Percentiles rank a stretch among this genome's conserved stretches.
phyloP scores from a whole-genome alignment of 2,888 invertebrate genomes.

The Zele albiditarsus region DNA sequence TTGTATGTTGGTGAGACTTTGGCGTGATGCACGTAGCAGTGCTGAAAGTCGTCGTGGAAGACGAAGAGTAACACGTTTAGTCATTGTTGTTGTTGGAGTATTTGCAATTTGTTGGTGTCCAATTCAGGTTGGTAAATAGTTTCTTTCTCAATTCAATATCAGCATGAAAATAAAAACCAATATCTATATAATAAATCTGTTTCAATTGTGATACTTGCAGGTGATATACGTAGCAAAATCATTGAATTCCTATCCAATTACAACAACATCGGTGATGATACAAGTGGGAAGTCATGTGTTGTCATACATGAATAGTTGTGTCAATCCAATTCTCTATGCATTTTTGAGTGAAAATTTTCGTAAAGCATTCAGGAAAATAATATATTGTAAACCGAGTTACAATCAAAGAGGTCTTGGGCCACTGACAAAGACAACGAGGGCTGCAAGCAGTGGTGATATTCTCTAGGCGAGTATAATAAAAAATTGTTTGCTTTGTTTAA shows the following conservation, averaged over 20 bases:
- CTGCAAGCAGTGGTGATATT: slow-evolving; percentile 79
- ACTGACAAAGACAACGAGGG: slow-evolving; percentile 80
- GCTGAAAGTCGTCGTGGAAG: slow-evolving; percentile 89
- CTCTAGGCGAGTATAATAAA: slow-evolving; percentile 75
- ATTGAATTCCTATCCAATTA: slow-evolving; percentile 81
- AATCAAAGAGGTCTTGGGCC: slow-evolving; percentile 74
- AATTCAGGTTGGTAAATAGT: slow-evolving; percentile 81
- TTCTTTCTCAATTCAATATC: background rate
- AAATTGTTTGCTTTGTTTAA: background rate
- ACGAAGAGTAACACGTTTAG: slow-evolving; percentile 92
- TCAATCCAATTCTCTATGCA: slow-evolving; percentile 95
- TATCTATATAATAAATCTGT: slow-evolving; percentile 6
- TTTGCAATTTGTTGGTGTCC: slow-evolving; percentile 97
- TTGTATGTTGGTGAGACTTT: slow-evolving; percentile 89
- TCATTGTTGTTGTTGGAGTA: slow-evolving; percentile 91
- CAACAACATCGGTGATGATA: slow-evolving; percentile 80
- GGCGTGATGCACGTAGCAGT: slow-evolving; percentile 88
- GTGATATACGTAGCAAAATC: slow-evolving; percentile 87
- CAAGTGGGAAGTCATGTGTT: slow-evolving; percentile 87
- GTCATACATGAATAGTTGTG: slow-evolving; percentile 95
- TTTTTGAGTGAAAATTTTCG: slow-evolving; percentile 96
- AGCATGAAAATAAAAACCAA: background rate
- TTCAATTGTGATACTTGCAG: slow-evolving; percentile 74
- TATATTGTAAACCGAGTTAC: slow-evolving; percentile 76
- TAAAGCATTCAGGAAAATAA: slow-evolving; percentile 86